Evolutionary conservation across 2,888 invertebrate species (phyloP), one percentile per base, ranked within the genome.

Genomic region (Escarpia spicata): DNA sequence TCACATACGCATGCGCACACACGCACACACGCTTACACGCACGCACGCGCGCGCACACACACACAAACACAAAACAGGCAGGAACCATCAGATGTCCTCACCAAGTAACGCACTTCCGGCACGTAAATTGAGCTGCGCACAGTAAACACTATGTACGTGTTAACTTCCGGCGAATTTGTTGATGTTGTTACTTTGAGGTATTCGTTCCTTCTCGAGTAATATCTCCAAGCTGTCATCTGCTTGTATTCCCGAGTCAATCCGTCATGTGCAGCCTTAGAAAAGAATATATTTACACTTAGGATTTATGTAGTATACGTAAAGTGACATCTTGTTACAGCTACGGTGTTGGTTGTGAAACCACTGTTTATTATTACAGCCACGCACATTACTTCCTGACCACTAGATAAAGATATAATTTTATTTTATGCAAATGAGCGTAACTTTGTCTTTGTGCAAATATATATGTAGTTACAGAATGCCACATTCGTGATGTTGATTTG

Each of bases 181-280:
- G 98, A 98, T 0, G 99, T 99, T 10, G 97, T 97, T 31, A 99
- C 98, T 95, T 98, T 98, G 10, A 99, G 97, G 95, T 98, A 98
- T 94, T 98, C 98, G 96, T 98, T 97, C 94, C 97, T 97, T 0
- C 98, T 98, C 92, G 98, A 98, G 96, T 98, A 98, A 96, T 98
- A 98, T n/a, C 94, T 93, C 43, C 43, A 43, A 2, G 91, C 91
- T 45, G 43, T 91, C 91, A 91, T 31, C 43, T 91, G 43, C 26
- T 91, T 43, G 91, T 91, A 91, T 19, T 43, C 37, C 31, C 91
- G 43, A 43, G 19, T 45, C 43, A 45, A 43, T 19, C 43, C 91
- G 91, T 91, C 91, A n/a, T 91, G 44, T 91, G 43, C 44, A 37
- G 91, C 91, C 91, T 91, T 75, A 26, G 75, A 75, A 75, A 6